Conservation (phyloP, 1,140 invertebrate genomes). For the Caerostris extrusa region DNA sequence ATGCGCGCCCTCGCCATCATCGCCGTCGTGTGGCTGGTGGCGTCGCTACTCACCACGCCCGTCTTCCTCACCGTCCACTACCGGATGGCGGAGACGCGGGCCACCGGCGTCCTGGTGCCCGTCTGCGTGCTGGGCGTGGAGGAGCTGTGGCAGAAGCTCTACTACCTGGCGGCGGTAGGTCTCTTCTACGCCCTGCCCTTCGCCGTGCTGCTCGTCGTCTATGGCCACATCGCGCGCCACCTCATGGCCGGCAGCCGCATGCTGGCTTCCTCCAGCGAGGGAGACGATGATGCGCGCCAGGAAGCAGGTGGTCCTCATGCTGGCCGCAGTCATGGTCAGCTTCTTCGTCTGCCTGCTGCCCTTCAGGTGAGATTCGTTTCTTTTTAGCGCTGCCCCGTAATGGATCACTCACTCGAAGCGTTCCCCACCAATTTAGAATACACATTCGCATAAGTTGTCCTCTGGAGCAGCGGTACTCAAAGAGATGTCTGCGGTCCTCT, state of each 20-base stretch:
- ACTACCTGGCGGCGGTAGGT: slow-evolving; percentile 88
- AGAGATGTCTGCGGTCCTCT: no score
- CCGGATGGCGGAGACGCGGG: slow-evolving; percentile 84
- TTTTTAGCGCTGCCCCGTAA: no score
- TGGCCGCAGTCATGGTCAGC: slow-evolving; percentile 93
- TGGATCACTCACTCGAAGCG: no score
- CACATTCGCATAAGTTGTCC: no score
- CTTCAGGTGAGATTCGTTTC: slow-evolving; percentile 82
- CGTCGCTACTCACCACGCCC: slow-evolving; percentile 88
- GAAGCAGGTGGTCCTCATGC: slow-evolving; percentile 89
- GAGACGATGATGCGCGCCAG: slow-evolving; percentile 79
- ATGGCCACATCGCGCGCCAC: slow-evolving; percentile 91
- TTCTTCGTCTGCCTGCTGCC: slow-evolving; percentile 95
- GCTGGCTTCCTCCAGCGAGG: slow-evolving; percentile 66
- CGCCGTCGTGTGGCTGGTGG: slow-evolving; percentile 90
- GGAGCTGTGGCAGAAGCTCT: slow-evolving; percentile 88
- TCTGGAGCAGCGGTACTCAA: no score
- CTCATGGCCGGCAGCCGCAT: slow-evolving; percentile 86
- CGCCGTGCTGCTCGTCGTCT: slow-evolving; percentile 89
- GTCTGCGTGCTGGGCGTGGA: slow-evolving; percentile 89
- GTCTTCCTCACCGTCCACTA: slow-evolving; percentile 84
- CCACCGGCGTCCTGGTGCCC: slow-evolving; percentile 86
- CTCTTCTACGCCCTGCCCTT: slow-evolving; percentile 93
- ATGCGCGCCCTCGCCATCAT: slow-evolving; percentile 91
- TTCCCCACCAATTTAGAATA: no score